Evolutionary conservation across 2,797 vertebrate genomes (phyloP).

Genomic region (Cetoscarus ocellatus): DNA sequence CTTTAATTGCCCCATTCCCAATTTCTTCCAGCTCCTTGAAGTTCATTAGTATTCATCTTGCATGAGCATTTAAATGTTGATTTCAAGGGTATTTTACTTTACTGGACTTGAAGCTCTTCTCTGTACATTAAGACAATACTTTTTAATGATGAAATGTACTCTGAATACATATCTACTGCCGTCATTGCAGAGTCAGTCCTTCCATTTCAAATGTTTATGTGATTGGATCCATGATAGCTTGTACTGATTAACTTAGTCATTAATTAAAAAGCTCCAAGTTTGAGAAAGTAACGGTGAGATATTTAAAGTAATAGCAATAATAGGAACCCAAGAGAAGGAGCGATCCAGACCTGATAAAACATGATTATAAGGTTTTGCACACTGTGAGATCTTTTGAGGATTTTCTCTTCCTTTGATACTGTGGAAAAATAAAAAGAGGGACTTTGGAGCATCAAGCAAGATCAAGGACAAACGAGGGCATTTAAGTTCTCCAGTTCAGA

Average conservation of each 20-base stretch:
- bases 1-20: slow-evolving; percentile 86
- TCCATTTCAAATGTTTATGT: slow-evolving; percentile 26
- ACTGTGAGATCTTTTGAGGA: slow-evolving; percentile 16
- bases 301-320: slow-evolving; percentile 24
- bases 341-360: slow-evolving; percentile 28
- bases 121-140: slow-evolving; percentile 27
- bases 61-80: slow-evolving; percentile 72
- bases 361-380: slow-evolving; percentile 12
- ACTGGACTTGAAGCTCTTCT: slow-evolving; percentile 51
- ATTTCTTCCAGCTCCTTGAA: slow-evolving; percentile 72
- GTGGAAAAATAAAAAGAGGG: slow-evolving; percentile 5
- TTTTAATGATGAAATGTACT: slow-evolving; percentile 21
- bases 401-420: slow-evolving; percentile 9
- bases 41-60: slow-evolving; percentile 84
- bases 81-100: slow-evolving; percentile 66
- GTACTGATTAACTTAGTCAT: slow-evolving; percentile 38
- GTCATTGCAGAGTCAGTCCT: slow-evolving; percentile 26
- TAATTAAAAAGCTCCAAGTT: slow-evolving; percentile 43
- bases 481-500: slow-evolving; percentile 4
- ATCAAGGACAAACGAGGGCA: slow-evolving; percentile 14
- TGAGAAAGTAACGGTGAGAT: slow-evolving; percentile 32
- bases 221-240: slow-evolving; percentile 52
- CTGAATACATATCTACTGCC: slow-evolving; percentile 35
- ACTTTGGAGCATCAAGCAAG: slow-evolving; percentile 8
- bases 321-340: slow-evolving; percentile 4